phyloP scores from a whole-genome alignment of 2,888 invertebrate genomes.

The Cantharis lateralis region DNA sequence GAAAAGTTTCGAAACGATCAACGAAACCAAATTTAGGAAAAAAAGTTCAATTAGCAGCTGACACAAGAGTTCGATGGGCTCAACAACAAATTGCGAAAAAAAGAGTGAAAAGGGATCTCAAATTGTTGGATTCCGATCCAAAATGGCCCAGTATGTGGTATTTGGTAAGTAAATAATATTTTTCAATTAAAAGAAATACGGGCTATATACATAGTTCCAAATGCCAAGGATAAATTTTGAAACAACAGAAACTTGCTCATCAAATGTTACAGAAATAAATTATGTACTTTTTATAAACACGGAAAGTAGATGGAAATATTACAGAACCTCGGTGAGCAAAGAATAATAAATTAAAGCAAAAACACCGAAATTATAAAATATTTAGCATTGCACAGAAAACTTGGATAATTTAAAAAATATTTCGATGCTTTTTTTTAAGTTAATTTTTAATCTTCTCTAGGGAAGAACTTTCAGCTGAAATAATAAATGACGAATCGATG shows the following conservation, averaged over 20 bases:
- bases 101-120: slow-evolving; percentile 77
- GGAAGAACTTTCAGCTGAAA: background rate
- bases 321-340: background rate
- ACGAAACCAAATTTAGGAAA: slow-evolving; percentile 70
- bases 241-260: background rate
- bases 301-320: background rate
- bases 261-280: background rate
- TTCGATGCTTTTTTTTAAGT: background rate
- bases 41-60: slow-evolving; percentile 71
- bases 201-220: background rate
- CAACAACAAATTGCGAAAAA: slow-evolving; percentile 80
- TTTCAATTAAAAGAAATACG: background rate
- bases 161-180: slow-evolving; percentile 71
- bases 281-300: background rate
- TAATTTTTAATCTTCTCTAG: background rate
- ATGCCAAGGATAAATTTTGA: background rate
- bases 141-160: slow-evolving; percentile 98
- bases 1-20: slow-evolving; percentile 78
- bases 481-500: background rate
- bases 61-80: slow-evolving; percentile 80
- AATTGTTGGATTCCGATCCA: slow-evolving; percentile 71
- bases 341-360: background rate
- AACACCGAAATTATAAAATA: background rate
- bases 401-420: background rate
- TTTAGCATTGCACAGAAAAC: background rate